Conservation (phyloP, 2,113 vertebrate genomes). For the Rhinolophus ferrumequinum region DNA sequence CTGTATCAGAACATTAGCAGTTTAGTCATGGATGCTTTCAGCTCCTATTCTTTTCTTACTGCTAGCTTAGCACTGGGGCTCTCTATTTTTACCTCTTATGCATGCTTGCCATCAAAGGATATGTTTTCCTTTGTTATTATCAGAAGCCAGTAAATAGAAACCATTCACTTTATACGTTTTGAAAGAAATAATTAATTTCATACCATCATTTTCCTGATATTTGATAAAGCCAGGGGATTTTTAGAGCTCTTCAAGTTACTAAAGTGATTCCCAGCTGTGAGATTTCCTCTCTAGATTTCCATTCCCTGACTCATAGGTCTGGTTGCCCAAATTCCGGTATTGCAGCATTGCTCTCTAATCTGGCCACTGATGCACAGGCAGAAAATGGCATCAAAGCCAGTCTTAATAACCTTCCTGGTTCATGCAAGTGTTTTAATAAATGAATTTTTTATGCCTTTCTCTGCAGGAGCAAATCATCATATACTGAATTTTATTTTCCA, state of each 20-base stretch:
- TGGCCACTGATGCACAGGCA: neutral
- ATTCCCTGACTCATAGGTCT: neutral
- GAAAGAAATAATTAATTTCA: constrained; percentile 25
- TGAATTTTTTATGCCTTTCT: constrained; percentile 16
- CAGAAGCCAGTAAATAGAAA: neutral
- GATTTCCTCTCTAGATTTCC: neutral
- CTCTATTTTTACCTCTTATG: neutral
- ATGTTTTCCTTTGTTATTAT: neutral
- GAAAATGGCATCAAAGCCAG: neutral
- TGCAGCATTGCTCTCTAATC: neutral
- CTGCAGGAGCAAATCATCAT: neutral
- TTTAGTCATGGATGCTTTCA: neutral
- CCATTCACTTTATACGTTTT: neutral
- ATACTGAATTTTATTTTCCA: neutral
- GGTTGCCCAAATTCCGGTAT: neutral
- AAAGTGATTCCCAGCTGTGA: neutral
- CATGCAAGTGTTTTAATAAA: neutral
- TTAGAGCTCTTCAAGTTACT: neutral
- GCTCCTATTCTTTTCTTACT: neutral
- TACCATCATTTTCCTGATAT: neutral
- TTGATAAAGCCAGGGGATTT: neutral
- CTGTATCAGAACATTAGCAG: neutral
- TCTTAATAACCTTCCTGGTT: neutral
- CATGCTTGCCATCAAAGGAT: neutral
- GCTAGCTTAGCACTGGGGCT: neutral